These are phyloP conservation scores for Steinernema carpocapsae DNA, from an alignment of 2,888 invertebrate genomes.

Conservation along the genomic window DNA sequence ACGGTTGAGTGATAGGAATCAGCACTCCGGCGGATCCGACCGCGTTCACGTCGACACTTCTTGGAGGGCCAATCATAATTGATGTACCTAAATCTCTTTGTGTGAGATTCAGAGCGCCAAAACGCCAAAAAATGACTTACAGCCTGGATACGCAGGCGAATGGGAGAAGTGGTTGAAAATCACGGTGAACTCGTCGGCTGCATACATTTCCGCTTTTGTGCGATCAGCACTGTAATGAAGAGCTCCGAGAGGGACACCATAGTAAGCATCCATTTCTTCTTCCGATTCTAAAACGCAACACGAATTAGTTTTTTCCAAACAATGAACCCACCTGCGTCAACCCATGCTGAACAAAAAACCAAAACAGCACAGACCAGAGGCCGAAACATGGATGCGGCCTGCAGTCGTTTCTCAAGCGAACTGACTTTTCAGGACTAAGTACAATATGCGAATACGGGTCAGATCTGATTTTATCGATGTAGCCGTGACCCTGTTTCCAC, in stretches of 20 bases:
- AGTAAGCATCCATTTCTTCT: constrained; percentile 41
- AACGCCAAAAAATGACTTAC: constrained; percentile 16
- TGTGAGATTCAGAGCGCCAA: background rate
- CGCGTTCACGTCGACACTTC: constrained; percentile 42
- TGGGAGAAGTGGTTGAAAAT: constrained; percentile 55
- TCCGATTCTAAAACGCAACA: background rate
- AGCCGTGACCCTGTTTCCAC: constrained; percentile 28
- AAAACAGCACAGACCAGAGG: background rate
- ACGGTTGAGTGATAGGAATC: constrained; percentile 43
- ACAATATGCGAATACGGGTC: constrained; percentile 29
- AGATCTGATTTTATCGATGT: constrained; percentile 3
- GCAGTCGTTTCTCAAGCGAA: background rate
- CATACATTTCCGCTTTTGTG: constrained; percentile 56
- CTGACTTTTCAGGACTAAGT: background rate
- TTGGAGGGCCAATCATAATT: constrained; percentile 49
- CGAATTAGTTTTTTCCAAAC: background rate
- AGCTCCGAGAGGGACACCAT: constrained; percentile 56
- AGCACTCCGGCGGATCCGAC: constrained; percentile 47
- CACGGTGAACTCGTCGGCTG: constrained; percentile 54
- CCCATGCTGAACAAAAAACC: background rate
- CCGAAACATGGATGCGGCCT: background rate
- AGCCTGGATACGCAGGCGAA: constrained; percentile 45
- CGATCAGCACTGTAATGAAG: constrained; percentile 51
- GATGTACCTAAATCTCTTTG: constrained; percentile 14
- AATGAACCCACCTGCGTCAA: background rate